A percentile compares a stretch with the other conserved stretches of the same genome.
Evolutionary conservation across 2,113 vertebrate species (phyloP).

Genomic region (Heptranchias perlo): DNA sequence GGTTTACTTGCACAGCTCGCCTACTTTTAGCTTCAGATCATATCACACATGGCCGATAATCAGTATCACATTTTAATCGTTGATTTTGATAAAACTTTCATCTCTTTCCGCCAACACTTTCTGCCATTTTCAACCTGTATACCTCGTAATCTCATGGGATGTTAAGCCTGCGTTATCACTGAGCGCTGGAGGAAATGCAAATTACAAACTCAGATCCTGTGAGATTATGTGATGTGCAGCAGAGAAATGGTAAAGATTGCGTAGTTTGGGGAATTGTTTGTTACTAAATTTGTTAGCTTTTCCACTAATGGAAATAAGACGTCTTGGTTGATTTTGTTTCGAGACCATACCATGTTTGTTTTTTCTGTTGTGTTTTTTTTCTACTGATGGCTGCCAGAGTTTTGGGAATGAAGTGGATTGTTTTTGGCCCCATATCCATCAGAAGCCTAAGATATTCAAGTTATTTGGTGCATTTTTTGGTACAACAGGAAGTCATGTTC

Average conservation of each 20-base stretch:
- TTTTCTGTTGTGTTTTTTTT: not conserved
- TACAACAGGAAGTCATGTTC: slow-evolving; percentile 99
- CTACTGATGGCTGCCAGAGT: slow-evolving; percentile 22
- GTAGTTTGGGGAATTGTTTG: not conserved
- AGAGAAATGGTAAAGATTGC: not conserved
- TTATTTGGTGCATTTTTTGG: slow-evolving; percentile 70
- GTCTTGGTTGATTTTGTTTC: slow-evolving; percentile 1
- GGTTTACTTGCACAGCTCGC: not conserved
- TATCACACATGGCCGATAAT: not conserved
- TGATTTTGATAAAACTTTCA: not conserved
- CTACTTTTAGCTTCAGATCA: not conserved
- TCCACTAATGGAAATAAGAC: not conserved
- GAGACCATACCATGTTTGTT: not conserved
- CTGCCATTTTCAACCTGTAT: slow-evolving; percentile 24
- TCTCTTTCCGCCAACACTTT: not conserved
- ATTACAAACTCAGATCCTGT: not conserved
- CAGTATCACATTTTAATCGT: not conserved
- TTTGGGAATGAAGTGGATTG: slow-evolving; percentile 27
- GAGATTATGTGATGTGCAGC: slow-evolving; percentile 22
- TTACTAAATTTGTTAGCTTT: not conserved
- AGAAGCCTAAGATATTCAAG: slow-evolving; percentile 37
- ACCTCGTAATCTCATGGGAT: not conserved
- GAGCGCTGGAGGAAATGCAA: not conserved
- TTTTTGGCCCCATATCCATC: slow-evolving; percentile 33
- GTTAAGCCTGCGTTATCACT: not conserved